Conservation (phyloP, 2,113 vertebrate species). For the Nyctereutes procyonoides region DNA sequence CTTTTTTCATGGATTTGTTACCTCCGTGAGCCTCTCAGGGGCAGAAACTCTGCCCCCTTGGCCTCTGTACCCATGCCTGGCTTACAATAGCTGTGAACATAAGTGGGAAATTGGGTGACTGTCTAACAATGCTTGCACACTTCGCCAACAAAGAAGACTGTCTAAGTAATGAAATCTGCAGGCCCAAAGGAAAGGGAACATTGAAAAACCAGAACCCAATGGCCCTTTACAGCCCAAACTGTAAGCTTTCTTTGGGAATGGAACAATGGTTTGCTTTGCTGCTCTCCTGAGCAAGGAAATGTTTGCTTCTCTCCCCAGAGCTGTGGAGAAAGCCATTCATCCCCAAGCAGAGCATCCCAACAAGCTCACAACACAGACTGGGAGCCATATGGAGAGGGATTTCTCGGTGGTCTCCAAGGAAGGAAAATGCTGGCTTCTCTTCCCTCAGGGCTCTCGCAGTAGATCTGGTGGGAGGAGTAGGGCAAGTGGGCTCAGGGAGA, state of each 20-base stretch:
- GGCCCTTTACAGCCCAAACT: neutral
- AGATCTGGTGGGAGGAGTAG: neutral
- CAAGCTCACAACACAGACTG: neutral
- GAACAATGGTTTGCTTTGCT: neutral
- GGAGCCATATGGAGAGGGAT: neutral
- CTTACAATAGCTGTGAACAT: neutral
- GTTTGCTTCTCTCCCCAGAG: neutral
- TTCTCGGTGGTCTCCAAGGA: neutral
- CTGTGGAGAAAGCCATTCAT: neutral
- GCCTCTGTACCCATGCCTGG: neutral
- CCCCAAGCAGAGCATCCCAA: neutral
- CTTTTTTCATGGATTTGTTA: neutral
- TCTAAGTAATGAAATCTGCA: neutral
- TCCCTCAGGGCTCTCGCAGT: neutral
- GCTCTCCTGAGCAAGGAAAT: neutral
- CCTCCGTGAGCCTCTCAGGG: neutral
- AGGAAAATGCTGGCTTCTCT: neutral
- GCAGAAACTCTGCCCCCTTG: neutral
- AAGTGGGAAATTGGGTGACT: neutral
- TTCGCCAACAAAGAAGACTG: neutral
- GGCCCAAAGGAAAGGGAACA: neutral
- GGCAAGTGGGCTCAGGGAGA: neutral
- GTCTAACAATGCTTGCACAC: neutral
- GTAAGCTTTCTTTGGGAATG: rapidly evolving
- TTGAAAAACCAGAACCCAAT: neutral